phyloP scores from a whole-genome alignment of 2,888 invertebrate genomes.

The Leptogaster cylindrica region DNA sequence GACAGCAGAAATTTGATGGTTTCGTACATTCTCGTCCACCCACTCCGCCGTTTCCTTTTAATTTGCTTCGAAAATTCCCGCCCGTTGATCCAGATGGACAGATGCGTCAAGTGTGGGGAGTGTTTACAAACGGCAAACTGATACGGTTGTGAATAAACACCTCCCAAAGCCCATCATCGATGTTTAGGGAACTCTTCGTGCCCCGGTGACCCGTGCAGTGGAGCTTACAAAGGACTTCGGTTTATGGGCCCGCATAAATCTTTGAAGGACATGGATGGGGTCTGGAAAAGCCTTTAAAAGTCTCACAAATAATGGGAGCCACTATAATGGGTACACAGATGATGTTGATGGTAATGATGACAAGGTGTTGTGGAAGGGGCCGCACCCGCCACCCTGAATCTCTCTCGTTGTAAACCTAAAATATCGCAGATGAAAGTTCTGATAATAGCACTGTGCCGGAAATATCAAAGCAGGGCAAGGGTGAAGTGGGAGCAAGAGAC shows the following conservation, averaged over 20 bases:
- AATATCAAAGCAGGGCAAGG: background rate
- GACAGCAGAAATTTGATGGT: background rate
- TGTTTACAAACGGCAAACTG: background rate
- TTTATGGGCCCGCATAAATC: background rate
- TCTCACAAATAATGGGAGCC: background rate
- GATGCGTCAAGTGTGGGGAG: background rate
- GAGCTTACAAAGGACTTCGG: background rate
- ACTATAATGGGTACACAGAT: background rate
- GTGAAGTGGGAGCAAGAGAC: background rate
- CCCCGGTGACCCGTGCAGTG: background rate
- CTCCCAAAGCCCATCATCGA: background rate
- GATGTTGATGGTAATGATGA: conserved; percentile 1
- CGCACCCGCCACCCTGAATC: background rate
- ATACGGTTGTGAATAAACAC: background rate
- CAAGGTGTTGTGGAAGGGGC: background rate
- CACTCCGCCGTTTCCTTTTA: background rate
- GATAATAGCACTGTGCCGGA: conserved; percentile 10
- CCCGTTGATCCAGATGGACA: background rate
- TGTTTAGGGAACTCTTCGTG: background rate
- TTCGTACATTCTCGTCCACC: background rate
- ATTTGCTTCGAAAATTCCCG: background rate
- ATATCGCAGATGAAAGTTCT: conserved; percentile 16
- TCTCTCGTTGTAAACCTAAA: background rate
- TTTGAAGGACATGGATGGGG: background rate
- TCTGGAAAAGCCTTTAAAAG: background rate